Evolutionary conservation across 2,888 invertebrate genomes (phyloP), one percentile per base, ranked within the genome.

Genomic region (Drosophila kanekoi): DNA sequence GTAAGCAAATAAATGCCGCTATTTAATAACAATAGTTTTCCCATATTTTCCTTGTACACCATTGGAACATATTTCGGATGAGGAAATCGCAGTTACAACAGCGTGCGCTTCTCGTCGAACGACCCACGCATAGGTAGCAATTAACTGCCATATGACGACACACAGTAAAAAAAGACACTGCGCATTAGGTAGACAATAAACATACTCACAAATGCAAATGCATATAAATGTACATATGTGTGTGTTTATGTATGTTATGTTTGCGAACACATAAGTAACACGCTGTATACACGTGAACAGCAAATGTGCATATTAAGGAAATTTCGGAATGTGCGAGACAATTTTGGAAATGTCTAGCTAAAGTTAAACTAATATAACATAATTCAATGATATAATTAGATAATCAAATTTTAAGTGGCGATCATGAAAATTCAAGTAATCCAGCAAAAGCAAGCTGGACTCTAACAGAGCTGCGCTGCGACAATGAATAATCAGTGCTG

Each of bases 91-190:
- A 58, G 74, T 86, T 86, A 65, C 86, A 83, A 54, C 59, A 75
- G 58, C 62, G 48, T 48, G 38, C 45, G 56, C 52, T 49, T 74
- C 62, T 58, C 44, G 32, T 18, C 74, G 38, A 59, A 43, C 67
- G 49, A 72, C 82, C 87, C 84, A 82, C 82, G 84, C 82, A 76
- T 59, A 70, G 77, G 53, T 66, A 45, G 80, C 60, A 82, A 82
- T 86, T 82, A 80, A 70, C 81, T 80, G 69, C 40, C 60, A 53
- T 56, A 32, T 71, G 69, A 66, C 62, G 57, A 74, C 59, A 79
- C 38, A 57, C 32, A 48, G 23, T 43, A 35, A 49, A 65, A 33
- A n/a, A 53, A 71, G 32, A 57, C 48, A 38, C 52, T 40, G 54
- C 47, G 41, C 56, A 64, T 54, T 71, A 65, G 56, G 53, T 33